Evolutionary conservation across 2,888 invertebrate species (phyloP), one percentile per base, ranked within the genome.

Genomic region (Pinctada fucata): DNA sequence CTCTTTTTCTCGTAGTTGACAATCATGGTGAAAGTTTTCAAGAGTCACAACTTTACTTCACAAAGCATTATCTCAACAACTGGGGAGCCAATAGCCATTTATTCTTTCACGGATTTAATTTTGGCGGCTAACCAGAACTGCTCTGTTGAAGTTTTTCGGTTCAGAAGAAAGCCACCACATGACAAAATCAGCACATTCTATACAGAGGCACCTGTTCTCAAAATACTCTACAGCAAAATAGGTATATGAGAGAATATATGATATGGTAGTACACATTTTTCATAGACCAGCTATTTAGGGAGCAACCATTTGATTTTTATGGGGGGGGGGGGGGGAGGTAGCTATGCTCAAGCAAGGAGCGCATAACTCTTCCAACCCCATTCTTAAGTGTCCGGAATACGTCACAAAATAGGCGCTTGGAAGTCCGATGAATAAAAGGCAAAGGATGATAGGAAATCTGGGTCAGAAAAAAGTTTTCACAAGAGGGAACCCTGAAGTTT

Each of bases 171-270:
- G n/a, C 50, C 73, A 3, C 70, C 69, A 4, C 48, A 71, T n/a
- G 58, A 52, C n/a, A 78, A 92, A 74, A 90, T 94, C 3, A 94
- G 95, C 84, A 94, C 94, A 0, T 95, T 96, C 89, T 95, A 96
- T 1, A 96, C 96, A 0, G 95, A 96, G 0, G 96, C 96, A 84
- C 94, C 95, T 86, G 95, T 95, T 3, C 93, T 94, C 71, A 94
- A 95, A 88, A 93, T 96, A 72, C 92, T 94, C 0, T 95, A 95
- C 88, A 96, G 95, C 86, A 91, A 94, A 75, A 94, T 95, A 87
- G 96, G 96, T 94, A 92, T 31, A 31, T 31, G 31, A 31, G 0
- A 31, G 31, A 31, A 31, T 31, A 31, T 31, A n/a, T n/a, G n/a
- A n/a, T n/a, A n/a, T n/a, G n/a, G n/a, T n/a, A n/a, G n/a, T n/a